Conservation (phyloP, 2,113 vertebrate species). For the Muscicapa adusta region DNA sequence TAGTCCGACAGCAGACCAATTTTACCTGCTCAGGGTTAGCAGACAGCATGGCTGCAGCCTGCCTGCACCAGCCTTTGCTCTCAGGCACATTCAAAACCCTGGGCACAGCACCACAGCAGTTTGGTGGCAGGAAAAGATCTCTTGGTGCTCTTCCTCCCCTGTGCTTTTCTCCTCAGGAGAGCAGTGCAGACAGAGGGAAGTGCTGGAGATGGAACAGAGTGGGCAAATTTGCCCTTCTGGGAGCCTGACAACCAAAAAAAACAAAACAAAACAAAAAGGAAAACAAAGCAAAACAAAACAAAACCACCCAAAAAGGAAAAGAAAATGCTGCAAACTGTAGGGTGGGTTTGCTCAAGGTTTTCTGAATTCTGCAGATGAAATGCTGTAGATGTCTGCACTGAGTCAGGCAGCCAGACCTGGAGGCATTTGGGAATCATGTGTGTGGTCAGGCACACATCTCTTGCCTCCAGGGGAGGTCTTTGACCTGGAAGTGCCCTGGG, state of each 20-base stretch:
- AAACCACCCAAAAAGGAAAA: background rate
- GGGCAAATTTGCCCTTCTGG: background rate
- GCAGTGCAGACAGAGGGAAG: background rate
- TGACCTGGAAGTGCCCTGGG: background rate
- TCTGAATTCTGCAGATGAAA: background rate
- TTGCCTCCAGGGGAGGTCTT: background rate
- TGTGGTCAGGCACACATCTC: background rate
- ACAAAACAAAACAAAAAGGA: background rate
- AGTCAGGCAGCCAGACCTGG: background rate
- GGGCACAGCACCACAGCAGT: rapidly evolving
- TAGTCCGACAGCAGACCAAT: background rate
- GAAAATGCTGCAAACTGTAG: background rate
- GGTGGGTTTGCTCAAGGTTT: background rate
- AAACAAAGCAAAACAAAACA: background rate
- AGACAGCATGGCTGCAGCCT: background rate
- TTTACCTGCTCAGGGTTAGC: background rate
- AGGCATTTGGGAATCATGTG: background rate
- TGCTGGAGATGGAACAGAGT: background rate
- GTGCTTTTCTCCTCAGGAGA: background rate
- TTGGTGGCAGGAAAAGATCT: background rate
- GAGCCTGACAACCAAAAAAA: background rate
- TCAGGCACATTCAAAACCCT: background rate
- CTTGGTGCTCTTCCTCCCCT: background rate
- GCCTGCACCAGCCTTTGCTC: too few relatives aligned
- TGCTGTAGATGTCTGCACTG: background rate